Percentiles rank a stretch among this genome's conserved stretches.
phyloP scores from a whole-genome alignment of 2,113 vertebrate genomes.

The Leptocoma aspasia region DNA sequence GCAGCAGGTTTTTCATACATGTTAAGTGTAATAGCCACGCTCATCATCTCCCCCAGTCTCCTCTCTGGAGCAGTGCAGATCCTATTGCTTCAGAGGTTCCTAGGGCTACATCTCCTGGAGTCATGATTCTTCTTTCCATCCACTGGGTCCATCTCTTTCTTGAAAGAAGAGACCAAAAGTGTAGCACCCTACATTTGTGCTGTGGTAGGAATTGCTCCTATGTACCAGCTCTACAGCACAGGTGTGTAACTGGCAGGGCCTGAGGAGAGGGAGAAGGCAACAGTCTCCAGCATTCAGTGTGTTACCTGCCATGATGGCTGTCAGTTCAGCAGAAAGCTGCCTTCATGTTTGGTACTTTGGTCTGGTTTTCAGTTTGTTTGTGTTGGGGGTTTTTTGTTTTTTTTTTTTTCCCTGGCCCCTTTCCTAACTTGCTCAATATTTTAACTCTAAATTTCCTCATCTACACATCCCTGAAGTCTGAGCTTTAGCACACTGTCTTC shows the following conservation, averaged over 20 bases:
- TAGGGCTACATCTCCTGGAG: not conserved
- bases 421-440: not conserved
- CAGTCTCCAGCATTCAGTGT: not conserved
- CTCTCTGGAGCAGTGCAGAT: not conserved
- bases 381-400: too few species aligned
- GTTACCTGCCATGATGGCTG: not conserved
- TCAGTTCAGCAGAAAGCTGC: not conserved
- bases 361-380: not conserved
- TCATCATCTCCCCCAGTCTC: not conserved
- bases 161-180: not conserved
- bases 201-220: not conserved
- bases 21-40: not conserved
- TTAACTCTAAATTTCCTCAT: not conserved
- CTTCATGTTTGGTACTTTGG: not conserved
- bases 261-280: not conserved
- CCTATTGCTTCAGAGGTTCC: not conserved
- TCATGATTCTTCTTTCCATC: not conserved
- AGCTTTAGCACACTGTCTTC: not conserved
- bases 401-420: rapidly evolving
- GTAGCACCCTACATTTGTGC: rapidly evolving
- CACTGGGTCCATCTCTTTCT: not conserved
- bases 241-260: too few species aligned
- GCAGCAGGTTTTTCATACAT: not conserved
- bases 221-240: not conserved
- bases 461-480: not conserved